A percentile compares a stretch with the other conserved stretches of the same genome.
These are phyloP conservation scores for Homarus gammarus DNA, from an alignment of 2,888 invertebrate genomes.

Conservation along the genomic window DNA sequence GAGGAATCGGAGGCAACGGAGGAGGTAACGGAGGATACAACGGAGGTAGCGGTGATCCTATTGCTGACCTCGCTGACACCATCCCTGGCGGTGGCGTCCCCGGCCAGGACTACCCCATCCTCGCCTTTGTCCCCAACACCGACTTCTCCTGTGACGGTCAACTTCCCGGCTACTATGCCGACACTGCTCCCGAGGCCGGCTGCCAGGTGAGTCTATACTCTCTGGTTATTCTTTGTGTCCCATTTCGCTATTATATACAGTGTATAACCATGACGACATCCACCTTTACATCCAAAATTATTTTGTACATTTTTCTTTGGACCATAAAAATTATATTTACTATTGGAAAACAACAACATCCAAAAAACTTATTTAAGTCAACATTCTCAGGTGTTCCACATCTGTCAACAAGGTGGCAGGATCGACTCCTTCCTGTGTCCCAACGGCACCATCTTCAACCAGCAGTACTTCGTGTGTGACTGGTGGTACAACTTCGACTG, in stretches of 20 bases:
- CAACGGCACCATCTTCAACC: slow-evolving; percentile 10
- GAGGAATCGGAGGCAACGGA: slow-evolving; percentile 13
- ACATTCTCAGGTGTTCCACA: slow-evolving; percentile 3
- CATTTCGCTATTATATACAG: too few species aligned
- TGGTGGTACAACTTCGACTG: slow-evolving; percentile 11
- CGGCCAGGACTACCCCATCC: slow-evolving; percentile 59
- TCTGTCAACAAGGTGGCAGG: background rate
- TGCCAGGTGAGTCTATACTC: slow-evolving; percentile 11
- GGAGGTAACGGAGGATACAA: background rate
- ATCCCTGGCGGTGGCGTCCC: slow-evolving; percentile 63
- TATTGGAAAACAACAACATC: too few species aligned
- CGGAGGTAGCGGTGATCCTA: slow-evolving; percentile 27
- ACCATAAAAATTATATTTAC: too few species aligned
- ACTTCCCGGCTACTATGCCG: slow-evolving; percentile 16
- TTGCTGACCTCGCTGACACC: slow-evolving; percentile 25
- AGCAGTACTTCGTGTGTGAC: slow-evolving; percentile 18
- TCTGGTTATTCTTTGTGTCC: too few species aligned
- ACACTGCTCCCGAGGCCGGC: slow-evolving; percentile 17
- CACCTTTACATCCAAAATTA: too few species aligned
- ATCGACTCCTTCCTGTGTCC: slow-evolving; percentile 5
- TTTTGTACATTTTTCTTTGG: too few species aligned
- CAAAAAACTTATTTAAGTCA: background rate
- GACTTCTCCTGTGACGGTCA: slow-evolving; percentile 59
- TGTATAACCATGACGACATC: too few species aligned
- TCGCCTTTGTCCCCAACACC: slow-evolving; percentile 59